Conservation (phyloP, 1,140 invertebrate genomes). For the Penaeus indicus region DNA sequence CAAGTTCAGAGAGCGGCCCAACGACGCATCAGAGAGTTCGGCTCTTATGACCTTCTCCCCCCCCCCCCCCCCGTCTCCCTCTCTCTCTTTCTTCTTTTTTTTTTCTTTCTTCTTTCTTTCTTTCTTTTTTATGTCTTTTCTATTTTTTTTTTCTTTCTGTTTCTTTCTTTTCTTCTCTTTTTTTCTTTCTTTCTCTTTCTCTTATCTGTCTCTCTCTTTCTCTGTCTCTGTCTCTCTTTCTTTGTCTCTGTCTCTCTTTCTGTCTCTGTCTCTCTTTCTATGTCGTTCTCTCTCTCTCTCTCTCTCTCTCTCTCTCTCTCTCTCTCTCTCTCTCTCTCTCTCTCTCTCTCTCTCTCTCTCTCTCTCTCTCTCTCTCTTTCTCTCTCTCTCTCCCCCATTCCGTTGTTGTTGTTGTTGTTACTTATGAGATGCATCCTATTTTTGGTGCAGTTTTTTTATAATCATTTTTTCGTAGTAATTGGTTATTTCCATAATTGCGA, state of each 20-base stretch:
- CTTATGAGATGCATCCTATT: no score
- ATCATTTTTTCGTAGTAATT: no score
- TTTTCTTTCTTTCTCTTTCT: neutral
- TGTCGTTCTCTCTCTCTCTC: neutral
- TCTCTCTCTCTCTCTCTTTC: neutral
- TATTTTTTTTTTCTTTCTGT: no score
- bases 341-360: neutral
- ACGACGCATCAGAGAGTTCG: no score
- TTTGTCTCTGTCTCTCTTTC: neutral
- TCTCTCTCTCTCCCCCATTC: neutral
- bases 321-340: neutral
- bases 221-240: neutral
- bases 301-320: neutral
- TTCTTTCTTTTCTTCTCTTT: neutral
- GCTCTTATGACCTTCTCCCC: neutral
- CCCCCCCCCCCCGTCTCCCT: neutral
- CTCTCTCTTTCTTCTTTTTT: neutral
- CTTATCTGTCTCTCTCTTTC: neutral
- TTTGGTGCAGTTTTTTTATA: no score
- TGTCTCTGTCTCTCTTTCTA: neutral
- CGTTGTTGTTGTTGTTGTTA: no score
- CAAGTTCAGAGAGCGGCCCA: no score
- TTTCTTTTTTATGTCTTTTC: neutral
- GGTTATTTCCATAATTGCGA: no score
- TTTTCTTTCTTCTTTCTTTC: neutral